Base-by-base conservation (phyloP, 2,888 invertebrate species). In the Keiferia lycopersicella region DNA sequence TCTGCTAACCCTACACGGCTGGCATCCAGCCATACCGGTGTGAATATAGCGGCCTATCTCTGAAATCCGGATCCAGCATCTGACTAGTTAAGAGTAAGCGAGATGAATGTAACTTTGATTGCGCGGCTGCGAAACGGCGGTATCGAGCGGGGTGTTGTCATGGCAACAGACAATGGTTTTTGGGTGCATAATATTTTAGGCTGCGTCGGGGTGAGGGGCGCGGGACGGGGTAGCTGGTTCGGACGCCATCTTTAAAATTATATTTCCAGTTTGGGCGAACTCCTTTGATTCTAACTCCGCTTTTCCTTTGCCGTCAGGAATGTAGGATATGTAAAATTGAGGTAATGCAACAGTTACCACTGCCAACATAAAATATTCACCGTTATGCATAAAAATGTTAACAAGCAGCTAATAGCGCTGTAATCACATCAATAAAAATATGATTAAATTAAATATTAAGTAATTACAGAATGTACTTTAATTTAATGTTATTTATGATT, bases 181-280 rank as follows among this genome's bases (percentile, higher is more conserved):
- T 84, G 91, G 92, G 91, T 92, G 92, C 91, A 92, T 92, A 92
- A 92, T 91, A 91, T 92, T 91, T 92, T 91, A 90, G 88, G 88
- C 85, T 87, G 86, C 88, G 90, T 18, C 79, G 83, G 83, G 83
- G 83, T 80, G 73, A 74, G 73, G 80, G 80, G 76, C 64, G 63
- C 77, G 68, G 79, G 77, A 71, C 78, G 78, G 83, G 82, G 80
- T 75, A 76, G 81, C 76, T 71, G 78, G 81, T 81, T 77, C 73
- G 84, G 87, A 88, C 80, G 91, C 91, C 92, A 91, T 92, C 89
- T 91, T 92, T 89, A 90, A 90, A 91, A 88, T 88, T 86, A 88
- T 89, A 87, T 91, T 90, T 89, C 88, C 86, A 90, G 88, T 90
- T 90, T 85, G 83, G 82, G 75, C 79, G 83, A 83, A 82, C 84